Conservation (phyloP, 2,888 invertebrate genomes). For the Xylocampa areola region DNA sequence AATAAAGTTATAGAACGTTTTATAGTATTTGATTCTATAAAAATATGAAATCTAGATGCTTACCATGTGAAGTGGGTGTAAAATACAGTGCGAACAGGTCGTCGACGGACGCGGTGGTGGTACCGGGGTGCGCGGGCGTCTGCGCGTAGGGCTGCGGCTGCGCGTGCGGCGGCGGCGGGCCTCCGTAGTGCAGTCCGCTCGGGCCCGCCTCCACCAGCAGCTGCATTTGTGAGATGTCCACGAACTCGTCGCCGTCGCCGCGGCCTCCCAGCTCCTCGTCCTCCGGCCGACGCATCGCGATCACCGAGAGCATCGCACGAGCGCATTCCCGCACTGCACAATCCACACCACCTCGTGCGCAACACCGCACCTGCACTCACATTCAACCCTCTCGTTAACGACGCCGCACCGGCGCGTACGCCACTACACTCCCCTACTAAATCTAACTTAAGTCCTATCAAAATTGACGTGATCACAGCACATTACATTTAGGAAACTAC, state of each 20-base stretch:
- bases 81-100: slow-evolving; percentile 94
- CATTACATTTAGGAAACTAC: slow-evolving; percentile 78
- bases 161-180: slow-evolving; percentile 84
- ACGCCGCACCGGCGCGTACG: slow-evolving; percentile 63
- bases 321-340: slow-evolving; percentile 84
- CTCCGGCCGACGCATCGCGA: slow-evolving; percentile 94
- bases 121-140: slow-evolving; percentile 76
- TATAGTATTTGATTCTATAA: slow-evolving; percentile 15
- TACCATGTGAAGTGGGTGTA: slow-evolving; percentile 91
- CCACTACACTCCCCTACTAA: slow-evolving; percentile 62
- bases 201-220: slow-evolving; percentile 91
- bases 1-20: slow-evolving; percentile 14
- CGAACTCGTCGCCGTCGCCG: slow-evolving; percentile 92
- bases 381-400: slow-evolving; percentile 58
- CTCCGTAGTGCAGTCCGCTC: slow-evolving; percentile 86
- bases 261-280: slow-evolving; percentile 90
- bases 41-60: slow-evolving; percentile 65
- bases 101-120: slow-evolving; percentile 91
- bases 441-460: slow-evolving; percentile 76
- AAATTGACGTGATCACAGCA: slow-evolving; percentile 87
- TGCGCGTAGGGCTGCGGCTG: slow-evolving; percentile 83
- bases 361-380: slow-evolving; percentile 69
- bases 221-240: slow-evolving; percentile 95
- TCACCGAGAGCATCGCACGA: slow-evolving; percentile 90
- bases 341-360: slow-evolving; percentile 73